Conservation (phyloP, 2,113 vertebrate species). For the Dunckerocampus dactyliophorus region DNA sequence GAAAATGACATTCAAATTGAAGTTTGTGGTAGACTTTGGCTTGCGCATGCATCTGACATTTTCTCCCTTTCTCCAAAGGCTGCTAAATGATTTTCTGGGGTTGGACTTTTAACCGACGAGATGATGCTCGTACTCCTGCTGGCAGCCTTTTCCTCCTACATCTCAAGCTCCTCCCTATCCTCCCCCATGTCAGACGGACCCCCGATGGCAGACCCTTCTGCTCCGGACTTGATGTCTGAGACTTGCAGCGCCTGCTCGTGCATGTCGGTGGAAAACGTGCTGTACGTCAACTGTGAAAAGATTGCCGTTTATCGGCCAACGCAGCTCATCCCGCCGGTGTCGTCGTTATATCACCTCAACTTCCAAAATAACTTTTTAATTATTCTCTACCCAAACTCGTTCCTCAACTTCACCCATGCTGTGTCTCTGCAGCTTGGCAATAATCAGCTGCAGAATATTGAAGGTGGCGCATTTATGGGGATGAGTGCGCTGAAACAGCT, state of each 20-base stretch:
- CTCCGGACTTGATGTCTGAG: conserved; percentile 83
- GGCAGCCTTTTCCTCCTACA: conserved; percentile 82
- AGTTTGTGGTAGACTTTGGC: conserved; percentile 33
- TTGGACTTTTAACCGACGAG: conserved; percentile 88
- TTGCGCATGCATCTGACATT: conserved; percentile 29
- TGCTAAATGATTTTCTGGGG: conserved; percentile 82
- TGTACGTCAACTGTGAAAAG: conserved; percentile 98
- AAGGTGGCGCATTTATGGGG: conserved; percentile 94
- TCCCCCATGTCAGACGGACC: conserved; percentile 57
- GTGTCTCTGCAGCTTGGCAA: conserved; percentile 97
- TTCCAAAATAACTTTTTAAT: conserved; percentile 97
- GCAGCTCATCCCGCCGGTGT: conserved; percentile 89
- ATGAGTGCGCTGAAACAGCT: conserved; percentile 95
- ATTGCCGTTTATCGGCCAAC: conserved; percentile 94
- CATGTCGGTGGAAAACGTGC: conserved; percentile 95
- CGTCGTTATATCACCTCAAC: conserved; percentile 95
- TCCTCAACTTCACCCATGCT: conserved; percentile 96
- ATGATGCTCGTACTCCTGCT: conserved; percentile 97
- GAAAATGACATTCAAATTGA: background rate
- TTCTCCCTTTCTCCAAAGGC: conserved; percentile 65
- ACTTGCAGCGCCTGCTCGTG: conserved; percentile 97
- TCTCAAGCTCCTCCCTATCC: conserved; percentile 62
- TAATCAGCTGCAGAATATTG: conserved; percentile 96
- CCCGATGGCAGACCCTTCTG: conserved; percentile 53
- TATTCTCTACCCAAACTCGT: conserved; percentile 92